Evolutionary conservation across 2,113 vertebrate species (phyloP), one percentile per base, ranked within the genome.

Genomic region (Phyllostomus discolor): DNA sequence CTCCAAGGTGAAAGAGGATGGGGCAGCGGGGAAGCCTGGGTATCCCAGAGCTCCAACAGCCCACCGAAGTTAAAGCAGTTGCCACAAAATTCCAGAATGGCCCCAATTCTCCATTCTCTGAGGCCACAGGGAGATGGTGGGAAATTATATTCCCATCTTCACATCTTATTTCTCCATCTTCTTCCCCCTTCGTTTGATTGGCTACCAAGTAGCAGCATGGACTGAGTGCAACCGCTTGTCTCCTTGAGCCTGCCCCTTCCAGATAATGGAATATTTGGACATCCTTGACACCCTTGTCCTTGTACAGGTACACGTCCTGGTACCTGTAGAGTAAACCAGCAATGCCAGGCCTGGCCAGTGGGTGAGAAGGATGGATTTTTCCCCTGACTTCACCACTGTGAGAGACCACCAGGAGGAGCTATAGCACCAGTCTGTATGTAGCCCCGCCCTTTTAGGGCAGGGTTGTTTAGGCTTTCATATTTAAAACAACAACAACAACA

Each of bases 1-100:
- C 28, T 92, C 78, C 0, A 97, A 98, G 76, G 41, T 33, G 85
- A 97, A 90, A 92, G 96, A 69, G 54, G 90, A 83, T 4, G 64
- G 4, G 4, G 67, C 83, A 12, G 38, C 48, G 1, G 79, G 20
- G 38, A 95, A 96, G 38, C 75, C 94, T 24, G 7, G 69, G 0
- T 2, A 79, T 24, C 17, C 88, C 75, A 24, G 59, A 43, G 38
- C 15, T 46, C 10, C 91, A 73, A 33, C 9, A 5, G 0, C 78
- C 22, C 5, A 20, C 0, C 4, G 19, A 43, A 66, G 41, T 67
- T 87, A 48, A 70, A 90, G 62, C 50, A 73, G 38, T 75, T 0
- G 6, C 10, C 12, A 0, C 22, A 2, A 78, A 70, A 72, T 52
- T 16, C 50, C 66, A 41, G 0, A 7, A 31, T 92, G 70, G 94